Conservation (phyloP, 2,888 invertebrate species). For the Ichneumoninae sp. region DNA sequence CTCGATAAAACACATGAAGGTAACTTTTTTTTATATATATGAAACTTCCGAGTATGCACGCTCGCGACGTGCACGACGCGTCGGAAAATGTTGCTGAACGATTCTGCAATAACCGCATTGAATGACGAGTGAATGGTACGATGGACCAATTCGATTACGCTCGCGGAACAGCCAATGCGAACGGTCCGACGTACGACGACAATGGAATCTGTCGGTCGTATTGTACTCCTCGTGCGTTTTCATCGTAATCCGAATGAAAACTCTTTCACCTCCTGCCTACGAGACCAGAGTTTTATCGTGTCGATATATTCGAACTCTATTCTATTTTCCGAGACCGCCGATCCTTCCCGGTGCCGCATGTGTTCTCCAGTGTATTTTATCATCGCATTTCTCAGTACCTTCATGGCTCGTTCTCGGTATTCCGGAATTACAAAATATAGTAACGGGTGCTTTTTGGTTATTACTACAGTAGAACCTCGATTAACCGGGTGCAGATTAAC, state of each 20-base stretch:
- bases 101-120: slow-evolving; percentile 8
- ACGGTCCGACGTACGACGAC: slow-evolving; percentile 12
- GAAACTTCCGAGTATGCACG: not conserved
- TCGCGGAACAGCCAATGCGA: slow-evolving; percentile 6
- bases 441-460: too few relatives aligned
- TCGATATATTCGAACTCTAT: not conserved
- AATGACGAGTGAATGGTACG: slow-evolving; percentile 15
- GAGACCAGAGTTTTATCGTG: not conserved
- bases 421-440: not conserved
- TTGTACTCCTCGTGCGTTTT: not conserved
- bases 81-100: not conserved
- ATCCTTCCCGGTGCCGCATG: not conserved
- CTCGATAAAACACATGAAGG: not conserved
- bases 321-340: not conserved
- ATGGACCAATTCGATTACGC: slow-evolving; percentile 28
- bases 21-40: not conserved
- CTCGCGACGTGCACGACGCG: slow-evolving; percentile 5
- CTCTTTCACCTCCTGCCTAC: not conserved
- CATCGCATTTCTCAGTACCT: not conserved
- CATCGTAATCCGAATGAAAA: slow-evolving; percentile 15
- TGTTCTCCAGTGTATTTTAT: not conserved
- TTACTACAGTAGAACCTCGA: too few relatives aligned
- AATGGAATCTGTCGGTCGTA: slow-evolving; percentile 9
- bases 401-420: not conserved
- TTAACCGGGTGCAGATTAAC: too few relatives aligned